These are phyloP conservation scores for Scomber colias DNA, from an alignment of 2,113 vertebrate species.

Conservation along the genomic window DNA sequence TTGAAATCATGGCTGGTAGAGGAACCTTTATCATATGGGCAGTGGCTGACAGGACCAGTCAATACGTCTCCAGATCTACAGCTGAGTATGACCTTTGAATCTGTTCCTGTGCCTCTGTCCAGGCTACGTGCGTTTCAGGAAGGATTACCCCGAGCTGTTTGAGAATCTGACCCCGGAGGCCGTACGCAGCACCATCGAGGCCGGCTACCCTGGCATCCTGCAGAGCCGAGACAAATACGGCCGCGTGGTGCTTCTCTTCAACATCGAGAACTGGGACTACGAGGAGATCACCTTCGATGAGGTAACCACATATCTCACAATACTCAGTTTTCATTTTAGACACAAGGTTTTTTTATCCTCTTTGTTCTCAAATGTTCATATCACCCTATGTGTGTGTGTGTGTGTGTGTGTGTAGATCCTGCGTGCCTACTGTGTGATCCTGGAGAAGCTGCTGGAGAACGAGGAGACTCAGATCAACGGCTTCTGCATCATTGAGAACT, in stretches of 20 bases:
- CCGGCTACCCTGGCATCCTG: slow-evolving; percentile 95
- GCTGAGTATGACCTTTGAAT: neutral
- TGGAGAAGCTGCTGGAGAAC: slow-evolving; percentile 96
- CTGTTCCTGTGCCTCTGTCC: slow-evolving; percentile 3
- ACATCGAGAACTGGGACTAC: slow-evolving; percentile 97
- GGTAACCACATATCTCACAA: slow-evolving; percentile 66
- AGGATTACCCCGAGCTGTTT: slow-evolving; percentile 96
- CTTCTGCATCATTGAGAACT: slow-evolving; percentile 98
- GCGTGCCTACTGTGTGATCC: slow-evolving; percentile 96
- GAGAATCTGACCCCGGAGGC: slow-evolving; percentile 93
- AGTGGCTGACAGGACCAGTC: neutral
- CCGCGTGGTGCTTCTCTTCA: slow-evolving; percentile 97
- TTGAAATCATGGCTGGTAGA: neutral
- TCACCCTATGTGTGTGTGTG: neutral
- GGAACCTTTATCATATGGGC: neutral
- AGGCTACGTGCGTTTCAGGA: slow-evolving; percentile 96
- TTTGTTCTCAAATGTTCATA: no score
- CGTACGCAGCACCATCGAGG: slow-evolving; percentile 95
- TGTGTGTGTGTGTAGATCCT: slow-evolving; percentile 87
- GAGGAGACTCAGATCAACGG: slow-evolving; percentile 99
- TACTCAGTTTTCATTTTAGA: neutral
- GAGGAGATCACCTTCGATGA: slow-evolving; percentile 99
- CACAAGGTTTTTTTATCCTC: no score
- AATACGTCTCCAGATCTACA: neutral
- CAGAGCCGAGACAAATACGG: slow-evolving; percentile 93